phyloP scores from a whole-genome alignment of 2,797 vertebrate genomes.

The Otus scops region DNA sequence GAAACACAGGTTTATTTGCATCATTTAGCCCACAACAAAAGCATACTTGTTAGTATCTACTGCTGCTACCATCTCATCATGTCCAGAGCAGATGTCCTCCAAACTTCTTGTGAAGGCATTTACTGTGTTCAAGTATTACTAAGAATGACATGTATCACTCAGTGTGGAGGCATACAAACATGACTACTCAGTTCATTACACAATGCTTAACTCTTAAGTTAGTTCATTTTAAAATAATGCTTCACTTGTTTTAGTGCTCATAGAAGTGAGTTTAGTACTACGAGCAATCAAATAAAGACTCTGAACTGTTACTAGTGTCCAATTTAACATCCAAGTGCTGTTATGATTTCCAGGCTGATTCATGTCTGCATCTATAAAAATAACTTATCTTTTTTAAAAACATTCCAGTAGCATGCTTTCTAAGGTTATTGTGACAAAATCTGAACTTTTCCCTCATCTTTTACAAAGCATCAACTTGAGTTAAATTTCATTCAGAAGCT shows the following conservation, averaged over 20 bases:
- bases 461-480: background rate
- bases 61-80: background rate
- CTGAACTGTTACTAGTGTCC: background rate
- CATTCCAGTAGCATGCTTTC: background rate
- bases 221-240: conserved; percentile 23
- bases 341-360: background rate
- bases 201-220: background rate
- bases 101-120: background rate
- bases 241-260: conserved; percentile 11
- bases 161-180: background rate
- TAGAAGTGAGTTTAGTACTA: background rate
- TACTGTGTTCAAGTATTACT: background rate
- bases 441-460: background rate
- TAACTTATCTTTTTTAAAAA: background rate
- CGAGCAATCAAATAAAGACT: background rate
- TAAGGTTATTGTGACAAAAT: background rate
- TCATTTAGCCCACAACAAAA: conserved; percentile 16
- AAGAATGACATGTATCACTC: background rate
- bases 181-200: background rate
- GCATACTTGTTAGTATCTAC: conserved; percentile 16
- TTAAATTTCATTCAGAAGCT: background rate
- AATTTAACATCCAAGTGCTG: background rate
- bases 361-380: background rate
- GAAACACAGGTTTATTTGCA: conserved; percentile 22
- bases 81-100: background rate